Evolutionary conservation across 2,113 vertebrate genomes (phyloP), one percentile per base, ranked within the genome.

Genomic region (Brachionichthys hirsutus): DNA sequence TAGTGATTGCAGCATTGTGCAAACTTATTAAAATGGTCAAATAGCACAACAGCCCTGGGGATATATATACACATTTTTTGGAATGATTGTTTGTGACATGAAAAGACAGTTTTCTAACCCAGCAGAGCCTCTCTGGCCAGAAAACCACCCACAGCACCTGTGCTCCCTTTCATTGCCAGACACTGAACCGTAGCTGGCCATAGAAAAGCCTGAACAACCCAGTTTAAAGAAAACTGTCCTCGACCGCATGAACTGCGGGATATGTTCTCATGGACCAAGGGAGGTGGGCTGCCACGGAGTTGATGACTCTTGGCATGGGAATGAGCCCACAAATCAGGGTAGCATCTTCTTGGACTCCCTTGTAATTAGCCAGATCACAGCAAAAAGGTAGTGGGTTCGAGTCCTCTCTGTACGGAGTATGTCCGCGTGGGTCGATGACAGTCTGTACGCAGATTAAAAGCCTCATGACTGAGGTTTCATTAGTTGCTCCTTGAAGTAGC

Each of bases 41-140:
- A 44, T 47, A 61, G 75, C 68, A 53, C 44, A 18, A 67, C 54
- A 51, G 70, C 67, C 68, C 40, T 36, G 70, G 24, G 34, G 24
- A 30, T 30, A 49, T 56, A 52, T 76, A 49, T 56, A 52, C 76
- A 75, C 61, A 20, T 1, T 42, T 15, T 63, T 51, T 75, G 57
- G 51, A 75, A 78, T 67, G 71, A 62, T 62, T 79, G 81, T 81
- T 76, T 74, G 71, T 73, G 51, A 72, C 64, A 54, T 67, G 45
- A 71, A 78, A 71, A 84, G 67, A 36, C 54, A 40, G 56, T 69
- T n/a, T 60, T 67, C 62, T 60, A 68, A 61, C 45, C 67, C 60
- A 10, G 48, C 49, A 73, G 80, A 83, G 83, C 71, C 64, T 75
- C 54, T 72, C 62, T 78, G 73, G 50, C 64, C 57, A 55, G 63